Evolutionary conservation across 1,140 invertebrate genomes (phyloP).

Genomic region (Cyrtorhinus lividipennis): DNA sequence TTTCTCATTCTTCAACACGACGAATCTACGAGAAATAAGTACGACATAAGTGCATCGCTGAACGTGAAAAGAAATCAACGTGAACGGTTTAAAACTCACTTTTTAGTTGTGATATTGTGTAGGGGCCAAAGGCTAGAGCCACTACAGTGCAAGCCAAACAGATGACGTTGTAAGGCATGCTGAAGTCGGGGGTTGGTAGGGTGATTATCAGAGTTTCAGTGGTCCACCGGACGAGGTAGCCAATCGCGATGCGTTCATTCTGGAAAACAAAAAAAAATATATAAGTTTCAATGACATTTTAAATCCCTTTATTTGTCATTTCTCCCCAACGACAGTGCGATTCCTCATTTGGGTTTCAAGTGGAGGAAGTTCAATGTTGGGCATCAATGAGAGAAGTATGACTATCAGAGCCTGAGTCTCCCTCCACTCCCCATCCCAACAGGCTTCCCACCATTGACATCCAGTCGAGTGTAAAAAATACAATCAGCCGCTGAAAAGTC

Average conservation of each 20-base stretch:
- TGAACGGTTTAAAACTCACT: conserved; percentile 25
- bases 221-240: conserved; percentile 59
- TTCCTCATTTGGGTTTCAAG: too few relatives aligned
- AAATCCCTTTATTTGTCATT: not conserved
- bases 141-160: conserved; percentile 95
- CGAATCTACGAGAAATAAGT: not conserved
- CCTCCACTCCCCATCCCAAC: too few relatives aligned
- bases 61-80: too few relatives aligned
- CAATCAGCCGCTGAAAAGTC: too few relatives aligned
- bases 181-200: conserved; percentile 97
- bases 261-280: conserved; percentile 23
- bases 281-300: not conserved
- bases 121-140: conserved; percentile 92
- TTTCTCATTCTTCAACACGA: not conserved
- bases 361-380: too few relatives aligned
- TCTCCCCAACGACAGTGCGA: too few relatives aligned
- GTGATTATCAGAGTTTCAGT: conserved; percentile 86
- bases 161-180: conserved; percentile 99
- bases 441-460: too few relatives aligned
- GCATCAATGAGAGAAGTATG: too few relatives aligned
- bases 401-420: too few relatives aligned
- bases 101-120: conserved; percentile 92
- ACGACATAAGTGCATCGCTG: too few relatives aligned
- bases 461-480: too few relatives aligned
- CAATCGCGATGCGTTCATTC: conserved; percentile 37